Base-by-base conservation (phyloP, 2,888 invertebrate genomes). In the Ichneumoninae sp. region DNA sequence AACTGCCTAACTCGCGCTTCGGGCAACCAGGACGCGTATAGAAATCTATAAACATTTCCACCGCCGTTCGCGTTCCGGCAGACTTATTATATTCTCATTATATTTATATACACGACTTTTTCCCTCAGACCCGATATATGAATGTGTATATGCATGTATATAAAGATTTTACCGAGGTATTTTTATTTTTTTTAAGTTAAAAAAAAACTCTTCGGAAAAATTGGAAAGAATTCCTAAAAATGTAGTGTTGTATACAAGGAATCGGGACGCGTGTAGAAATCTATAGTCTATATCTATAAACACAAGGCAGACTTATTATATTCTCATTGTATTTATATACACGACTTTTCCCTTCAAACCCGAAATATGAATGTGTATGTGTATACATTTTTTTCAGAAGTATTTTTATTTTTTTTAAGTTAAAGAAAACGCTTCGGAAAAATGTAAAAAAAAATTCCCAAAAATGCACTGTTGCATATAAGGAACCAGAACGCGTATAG, bases 11-110 rank as follows among this genome's bases (percentile, higher is more conserved):
- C 74, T 62, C 80, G 79, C 50, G 76, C 74, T 85, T 85, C 86
- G 83, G 72, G 52, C 85, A 86, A 85, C 70, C 83, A 75, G 76
- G 76, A 85, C 78, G 77, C 71, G 83, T 85, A 81, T 85, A 83
- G 85, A 85, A 83, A 82, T 85, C 78, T 80, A 83, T 80, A 81
- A 78, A 78, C 75, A 78, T 82, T 74, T 75, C 54, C 13, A 65
- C 52, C 69, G 70, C 57, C 71, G 44, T 72, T 69, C 62, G 47
- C 47, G 44, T 47, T 44, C 57, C 36, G 60, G 19, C 75, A 4
- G 75, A 47, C 50, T 75, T 36, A 75, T 65, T 30, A 65, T 30
- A 65, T 40, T 30, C 65, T 44, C 3, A 50, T 50, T 62, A 65
- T 10, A 62, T 74, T 47, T 47, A 47, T 47, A 50, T 30, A 19